Evolutionary conservation across 2,888 invertebrate species (phyloP), one percentile per base, ranked within the genome.

Genomic region (Penaeus monodon): DNA sequence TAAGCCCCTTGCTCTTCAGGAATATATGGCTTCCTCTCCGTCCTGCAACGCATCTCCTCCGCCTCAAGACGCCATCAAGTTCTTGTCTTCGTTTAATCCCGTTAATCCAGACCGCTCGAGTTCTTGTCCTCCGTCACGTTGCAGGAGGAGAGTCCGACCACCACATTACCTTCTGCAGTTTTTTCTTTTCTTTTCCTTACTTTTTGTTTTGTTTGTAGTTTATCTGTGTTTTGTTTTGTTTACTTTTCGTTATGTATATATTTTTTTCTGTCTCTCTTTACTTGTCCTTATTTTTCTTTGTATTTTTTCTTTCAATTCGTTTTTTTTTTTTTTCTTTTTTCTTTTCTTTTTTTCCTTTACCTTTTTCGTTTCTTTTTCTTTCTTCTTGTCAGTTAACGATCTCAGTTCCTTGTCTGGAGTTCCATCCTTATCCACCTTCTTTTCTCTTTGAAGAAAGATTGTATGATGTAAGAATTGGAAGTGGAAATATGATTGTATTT

Each of bases 201-300:
- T 63, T 44, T 44, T 7, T 8, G 8, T 44, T 44, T 44, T 0
- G 2, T 44, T 44, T 44, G 74, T 68, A 68, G 77, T 64, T 44
- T 78, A 38, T 74, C 77, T 68, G 17, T 68, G 74, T 38, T 57
- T 49, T 68, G 33, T 74, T 77, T 38, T 68, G 68, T 78, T 78
- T 70, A 29, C 27, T 63, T 68, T 33, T 84, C 78, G 33, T 77
- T 84, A 68, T 78, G 33, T 84, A 68, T 78, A 57, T 74, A 68
- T 57, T 78, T 84, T 70, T 68, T 78, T 78, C 63, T 57, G 63
- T 78, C 79, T 70, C n/a, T 81, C 49, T 44, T 44, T 68, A 27
- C 66, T 44, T 68, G 14, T 44, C 49, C 6, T 49, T 68, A 29
- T 27, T 68, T 70, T 33, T 79, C 1, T 79, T 27, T 64, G 20